Base-by-base conservation (phyloP, 2,888 invertebrate genomes). In the Morinoia aosen region DNA sequence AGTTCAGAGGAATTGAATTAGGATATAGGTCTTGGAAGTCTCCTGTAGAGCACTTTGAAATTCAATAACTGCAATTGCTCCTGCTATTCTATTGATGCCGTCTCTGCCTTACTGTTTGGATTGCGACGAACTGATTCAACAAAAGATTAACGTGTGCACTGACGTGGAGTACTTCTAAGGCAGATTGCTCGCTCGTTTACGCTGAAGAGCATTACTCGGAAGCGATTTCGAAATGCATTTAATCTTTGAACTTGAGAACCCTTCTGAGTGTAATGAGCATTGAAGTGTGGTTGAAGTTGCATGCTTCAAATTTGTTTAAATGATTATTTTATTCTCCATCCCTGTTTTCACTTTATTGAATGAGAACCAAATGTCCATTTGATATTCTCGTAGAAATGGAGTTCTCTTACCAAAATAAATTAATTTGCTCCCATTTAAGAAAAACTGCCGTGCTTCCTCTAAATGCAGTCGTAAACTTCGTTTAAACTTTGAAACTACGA, bases 41-140 rank as follows among this genome's bases (percentile, higher is more conserved):
- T 76, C 76, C 76, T 76, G 76, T 19, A 19, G 76, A 33, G 76
- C 33, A 76, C 76, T 76, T 76, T 76, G 76, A 76, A 76, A 76
- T 76, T 76, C 76, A 76, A 76, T 76, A 76, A 76, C 76, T 76
- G 19, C 76, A 76, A 76, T 76, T 33, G 76, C 76, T 76, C 76
- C 76, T 25, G 76, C 76, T 33, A 76, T 76, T 19, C 76, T 76
- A 33, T 33, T 76, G 76, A 76, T 33, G 76, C 12, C 61, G 61
- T 61, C 61, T 33, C 10, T 16, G 76, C 8, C 25, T 33, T 76
- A 76, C 76, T 76, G 76, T 25, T 33, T 76, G 76, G 25, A 76
- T 25, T 76, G 33, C 76, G 76, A 76, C 76, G 33, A 76, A 76
- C 19, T 76, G 76, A 16, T 76, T 76, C 8, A 33, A 76, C 76